Evolutionary conservation across 2,888 invertebrate genomes (phyloP).

Genomic region (Agrilus mali): DNA sequence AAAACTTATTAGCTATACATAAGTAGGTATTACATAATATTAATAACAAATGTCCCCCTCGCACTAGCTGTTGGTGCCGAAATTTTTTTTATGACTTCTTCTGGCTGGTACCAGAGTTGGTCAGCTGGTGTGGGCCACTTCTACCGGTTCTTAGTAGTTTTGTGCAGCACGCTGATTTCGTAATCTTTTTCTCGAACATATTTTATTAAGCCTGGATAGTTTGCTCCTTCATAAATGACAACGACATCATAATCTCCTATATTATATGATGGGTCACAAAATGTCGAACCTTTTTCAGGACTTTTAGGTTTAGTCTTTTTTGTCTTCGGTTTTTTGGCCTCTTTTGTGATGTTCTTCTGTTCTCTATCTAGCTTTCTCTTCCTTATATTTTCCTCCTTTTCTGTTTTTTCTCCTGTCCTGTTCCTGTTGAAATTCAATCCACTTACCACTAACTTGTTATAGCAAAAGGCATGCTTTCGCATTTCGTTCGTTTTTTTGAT

Average conservation of each 20-base stretch:
- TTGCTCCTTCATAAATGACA: not conserved
- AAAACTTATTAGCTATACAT: not conserved
- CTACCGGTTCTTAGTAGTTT: not conserved
- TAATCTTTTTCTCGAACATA: not conserved
- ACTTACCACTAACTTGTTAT: too few species aligned
- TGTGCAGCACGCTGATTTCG: not conserved
- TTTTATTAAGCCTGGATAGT: too few species aligned
- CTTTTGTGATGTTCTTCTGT: too few species aligned
- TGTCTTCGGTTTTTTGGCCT: not conserved
- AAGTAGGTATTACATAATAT: not conserved
- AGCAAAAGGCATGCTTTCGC: too few species aligned
- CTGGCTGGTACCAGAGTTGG: not conserved
- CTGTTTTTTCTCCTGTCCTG: too few species aligned
- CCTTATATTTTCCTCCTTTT: too few species aligned
- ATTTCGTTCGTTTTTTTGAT: too few species aligned
- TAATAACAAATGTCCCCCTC: not conserved
- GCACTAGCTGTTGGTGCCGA: not conserved
- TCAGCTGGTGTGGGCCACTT: not conserved
- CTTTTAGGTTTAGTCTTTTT: not conserved
- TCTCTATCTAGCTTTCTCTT: too few species aligned
- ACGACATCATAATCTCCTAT: not conserved
- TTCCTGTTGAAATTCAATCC: too few species aligned
- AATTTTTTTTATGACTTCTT: not conserved
- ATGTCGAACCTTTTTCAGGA: not conserved
- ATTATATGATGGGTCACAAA: not conserved